A percentile compares a stretch with the other conserved stretches of the same genome.
phyloP scores from a whole-genome alignment of 2,113 vertebrate species.

The Callopanchax toddi region DNA sequence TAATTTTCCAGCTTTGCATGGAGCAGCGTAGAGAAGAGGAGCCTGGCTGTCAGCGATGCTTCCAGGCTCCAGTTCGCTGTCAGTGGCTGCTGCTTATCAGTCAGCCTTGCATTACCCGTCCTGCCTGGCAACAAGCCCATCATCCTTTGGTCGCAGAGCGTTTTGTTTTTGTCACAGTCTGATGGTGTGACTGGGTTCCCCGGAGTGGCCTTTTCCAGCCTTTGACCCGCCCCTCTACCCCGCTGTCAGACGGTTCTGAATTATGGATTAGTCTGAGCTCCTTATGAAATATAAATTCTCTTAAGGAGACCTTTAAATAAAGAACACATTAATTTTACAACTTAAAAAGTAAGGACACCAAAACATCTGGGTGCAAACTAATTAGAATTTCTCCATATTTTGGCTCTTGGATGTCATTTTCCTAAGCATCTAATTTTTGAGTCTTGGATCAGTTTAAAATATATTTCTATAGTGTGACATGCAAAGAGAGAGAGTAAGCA shows the following conservation, averaged over 20 bases:
- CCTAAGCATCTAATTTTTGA: too few species aligned
- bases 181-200: slow-evolving; percentile 59
- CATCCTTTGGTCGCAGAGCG: slow-evolving; percentile 49
- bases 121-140: slow-evolving; percentile 74
- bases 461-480: slow-evolving; percentile 1
- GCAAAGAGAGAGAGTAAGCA: slow-evolving; percentile 24
- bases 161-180: slow-evolving; percentile 74
- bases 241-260: slow-evolving; percentile 68
- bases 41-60: background rate
- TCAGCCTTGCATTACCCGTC: slow-evolving; percentile 36
- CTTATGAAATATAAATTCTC: slow-evolving; percentile 76
- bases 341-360: background rate
- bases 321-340: slow-evolving; percentile 3
- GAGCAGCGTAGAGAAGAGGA: too few species aligned
- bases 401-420: too few species aligned
- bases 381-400: too few species aligned
- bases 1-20: background rate
- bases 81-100: slow-evolving; percentile 28
- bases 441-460: too few species aligned
- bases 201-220: slow-evolving; percentile 45
- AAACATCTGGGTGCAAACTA: background rate
- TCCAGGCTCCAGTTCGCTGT: slow-evolving; percentile 2
- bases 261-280: slow-evolving; percentile 72
- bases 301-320: slow-evolving; percentile 9
- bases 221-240: slow-evolving; percentile 35